Evolutionary conservation across 2,797 vertebrate genomes (phyloP).

Genomic region (Iguana delicatissima): DNA sequence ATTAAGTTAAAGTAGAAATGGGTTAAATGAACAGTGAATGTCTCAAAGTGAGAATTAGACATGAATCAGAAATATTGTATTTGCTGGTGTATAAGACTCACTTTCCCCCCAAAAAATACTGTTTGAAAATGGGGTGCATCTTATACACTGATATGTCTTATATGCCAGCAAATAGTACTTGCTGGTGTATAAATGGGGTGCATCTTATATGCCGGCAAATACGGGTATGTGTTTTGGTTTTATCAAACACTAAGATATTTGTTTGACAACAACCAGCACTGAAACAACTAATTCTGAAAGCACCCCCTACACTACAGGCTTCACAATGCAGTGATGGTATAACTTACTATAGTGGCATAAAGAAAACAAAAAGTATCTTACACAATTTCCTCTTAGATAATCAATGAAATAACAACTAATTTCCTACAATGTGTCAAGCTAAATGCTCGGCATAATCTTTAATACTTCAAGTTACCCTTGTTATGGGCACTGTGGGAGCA

Average conservation of each 20-base stretch:
- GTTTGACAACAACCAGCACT: not conserved
- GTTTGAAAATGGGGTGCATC: too few relatives aligned
- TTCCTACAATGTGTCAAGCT: not conserved
- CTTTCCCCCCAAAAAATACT: too few relatives aligned
- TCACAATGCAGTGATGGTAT: not conserved
- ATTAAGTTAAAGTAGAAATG: not conserved
- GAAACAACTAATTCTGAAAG: not conserved
- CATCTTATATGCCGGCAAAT: too few relatives aligned
- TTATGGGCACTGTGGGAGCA: not conserved
- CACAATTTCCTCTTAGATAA: slow-evolving; percentile 2
- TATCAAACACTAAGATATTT: not conserved
- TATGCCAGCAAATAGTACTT: too few relatives aligned
- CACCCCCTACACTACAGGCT: not conserved
- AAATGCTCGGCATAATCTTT: not conserved
- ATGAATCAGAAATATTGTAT: not conserved
- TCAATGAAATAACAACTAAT: slow-evolving; percentile 10
- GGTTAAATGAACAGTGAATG: not conserved
- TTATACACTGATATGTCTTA: too few relatives aligned
- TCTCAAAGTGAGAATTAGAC: not conserved
- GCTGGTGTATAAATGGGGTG: too few relatives aligned
- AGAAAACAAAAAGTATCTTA: not conserved
- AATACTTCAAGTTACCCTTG: slow-evolving; percentile 27
- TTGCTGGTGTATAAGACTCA: too few relatives aligned
- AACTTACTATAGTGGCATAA: not conserved
- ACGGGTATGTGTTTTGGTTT: not conserved